Evolutionary conservation across 2,797 vertebrate species (phyloP).

Genomic region (Darevskia nairensis): DNA sequence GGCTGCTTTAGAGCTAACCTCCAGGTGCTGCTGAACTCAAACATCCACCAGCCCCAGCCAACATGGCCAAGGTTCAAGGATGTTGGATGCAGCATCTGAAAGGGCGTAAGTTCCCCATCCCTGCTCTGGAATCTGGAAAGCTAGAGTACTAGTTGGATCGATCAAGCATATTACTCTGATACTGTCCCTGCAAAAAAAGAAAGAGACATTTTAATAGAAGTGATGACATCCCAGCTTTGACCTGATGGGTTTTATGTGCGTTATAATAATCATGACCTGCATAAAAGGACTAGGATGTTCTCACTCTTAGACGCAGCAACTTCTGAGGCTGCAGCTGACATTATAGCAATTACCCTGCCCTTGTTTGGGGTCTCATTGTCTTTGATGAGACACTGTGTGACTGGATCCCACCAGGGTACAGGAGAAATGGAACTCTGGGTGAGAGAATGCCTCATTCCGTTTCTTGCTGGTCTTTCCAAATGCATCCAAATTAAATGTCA

Average conservation of each 20-base stretch:
- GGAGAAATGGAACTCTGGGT: slow-evolving; percentile 16
- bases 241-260: not conserved
- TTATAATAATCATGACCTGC: not conserved
- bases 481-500: slow-evolving; percentile 33
- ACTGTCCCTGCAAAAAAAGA: too few species aligned
- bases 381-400: slow-evolving; percentile 42
- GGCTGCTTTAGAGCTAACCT: too few species aligned
- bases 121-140: too few species aligned
- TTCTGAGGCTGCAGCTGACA: not conserved
- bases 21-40: too few species aligned
- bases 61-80: too few species aligned
- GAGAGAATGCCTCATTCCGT: not conserved
- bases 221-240: not conserved
- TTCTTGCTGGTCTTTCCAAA: slow-evolving; percentile 35
- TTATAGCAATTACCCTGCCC: not conserved
- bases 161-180: too few species aligned
- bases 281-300: not conserved
- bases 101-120: too few species aligned
- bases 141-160: too few species aligned
- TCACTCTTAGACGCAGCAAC: not conserved
- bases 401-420: slow-evolving; percentile 25
- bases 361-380: slow-evolving; percentile 19
- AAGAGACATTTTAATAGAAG: not conserved
- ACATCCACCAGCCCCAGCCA: too few species aligned
- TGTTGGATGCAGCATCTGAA: too few species aligned